Conservation (phyloP, 1,140 invertebrate species). For the Saccostrea glomerata region DNA sequence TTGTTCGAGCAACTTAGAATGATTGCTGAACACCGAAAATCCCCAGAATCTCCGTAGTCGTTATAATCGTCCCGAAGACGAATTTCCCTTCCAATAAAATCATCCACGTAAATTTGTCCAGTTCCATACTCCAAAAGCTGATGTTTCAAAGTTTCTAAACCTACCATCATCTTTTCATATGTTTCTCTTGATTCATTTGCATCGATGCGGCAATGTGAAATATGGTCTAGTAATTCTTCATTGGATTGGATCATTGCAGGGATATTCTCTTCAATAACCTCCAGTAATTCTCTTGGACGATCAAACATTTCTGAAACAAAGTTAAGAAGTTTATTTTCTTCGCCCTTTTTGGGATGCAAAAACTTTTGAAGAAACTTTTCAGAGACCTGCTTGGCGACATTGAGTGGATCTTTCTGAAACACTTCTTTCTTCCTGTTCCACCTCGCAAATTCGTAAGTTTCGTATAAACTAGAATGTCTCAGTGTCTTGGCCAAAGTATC, state of each 20-base stretch:
- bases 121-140: constrained; percentile 49
- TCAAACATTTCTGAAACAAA: constrained; percentile 56
- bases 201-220: constrained; percentile 54
- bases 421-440: constrained; percentile 7
- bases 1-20: constrained; percentile 36
- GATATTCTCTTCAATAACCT: constrained; percentile 54
- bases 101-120: constrained; percentile 55
- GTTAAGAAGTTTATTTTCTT: constrained; percentile 27
- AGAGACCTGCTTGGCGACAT: constrained; percentile 32
- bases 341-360: constrained; percentile 11
- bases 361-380: constrained; percentile 50
- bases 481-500: not conserved
- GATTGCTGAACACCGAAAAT: constrained; percentile 41
- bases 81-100: constrained; percentile 49
- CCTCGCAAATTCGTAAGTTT: not conserved
- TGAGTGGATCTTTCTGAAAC: constrained; percentile 32
- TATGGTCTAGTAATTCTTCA: constrained; percentile 63
- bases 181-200: constrained; percentile 16
- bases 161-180: constrained; percentile 56
- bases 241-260: constrained; percentile 65
- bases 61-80: not conserved
- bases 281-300: constrained; percentile 51
- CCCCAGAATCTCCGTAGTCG: not conserved
- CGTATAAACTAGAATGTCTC: not conserved
- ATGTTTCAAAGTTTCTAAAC: constrained; percentile 43